Base-by-base conservation (phyloP, 2,888 invertebrate genomes). In the Himalopsyche anomala region DNA sequence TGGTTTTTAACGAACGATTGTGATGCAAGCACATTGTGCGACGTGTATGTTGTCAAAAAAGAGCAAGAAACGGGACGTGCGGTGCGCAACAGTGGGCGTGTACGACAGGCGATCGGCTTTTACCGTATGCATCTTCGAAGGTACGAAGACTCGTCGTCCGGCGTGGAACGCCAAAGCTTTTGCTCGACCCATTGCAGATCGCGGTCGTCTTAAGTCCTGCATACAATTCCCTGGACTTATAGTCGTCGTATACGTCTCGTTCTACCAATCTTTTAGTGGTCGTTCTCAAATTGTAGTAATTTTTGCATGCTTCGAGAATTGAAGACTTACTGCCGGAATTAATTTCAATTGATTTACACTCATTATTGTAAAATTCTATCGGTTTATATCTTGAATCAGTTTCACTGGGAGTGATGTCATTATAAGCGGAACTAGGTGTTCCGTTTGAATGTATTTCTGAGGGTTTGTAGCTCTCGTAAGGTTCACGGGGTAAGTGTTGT, bases 381-480 rank as follows among this genome's bases (percentile, higher is more conserved):
- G 62, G 19, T 2, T 62, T 62, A 19, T 62, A 62, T 62, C 62
- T 62, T 62, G 62, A 62, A 28, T 19, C 19, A 4, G 28, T n/a
- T 19, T 62, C 62, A 62, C 62, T 62, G 2, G 62, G 28, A 19
- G 62, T 62, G n/a, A 62, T 62, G 28, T 62, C n/a, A 19, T 62
- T 62, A 15, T 62, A 62, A 19, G 28, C 19, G 9, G 62, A 62
- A 62, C 62, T 62, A 15, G 62, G 62, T 6, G 62, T 62, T 62
- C 62, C 28, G 28, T 28, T 62, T 62, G 62, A 28, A 62, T 19
- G 11, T 0, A 62, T n/a, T 19, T 84, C 74, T 0, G 54, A 80
- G 45, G 84, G 42, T 84, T 85, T 84, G 87, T 87, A 87, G 85
- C 83, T 82, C 84, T 87, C 88, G 85, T 84, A 88, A 85, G 88